Base-by-base conservation (phyloP, 2,888 invertebrate species). In the Catocala sponsa region DNA sequence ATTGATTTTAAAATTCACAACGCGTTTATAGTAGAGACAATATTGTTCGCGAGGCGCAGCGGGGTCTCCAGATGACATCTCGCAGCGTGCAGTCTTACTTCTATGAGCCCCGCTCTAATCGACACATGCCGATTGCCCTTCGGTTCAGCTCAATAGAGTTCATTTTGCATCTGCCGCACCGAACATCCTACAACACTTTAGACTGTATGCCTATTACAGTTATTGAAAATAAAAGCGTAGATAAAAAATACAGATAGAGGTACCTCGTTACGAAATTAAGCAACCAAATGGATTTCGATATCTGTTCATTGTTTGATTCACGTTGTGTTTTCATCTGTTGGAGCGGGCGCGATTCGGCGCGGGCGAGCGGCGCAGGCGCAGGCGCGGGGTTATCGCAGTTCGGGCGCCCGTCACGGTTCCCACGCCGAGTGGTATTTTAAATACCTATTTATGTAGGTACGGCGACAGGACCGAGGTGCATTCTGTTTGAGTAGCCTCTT, bases 21-120 rank as follows among this genome's bases (percentile, higher is more conserved):
- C 88, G 85, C 88, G 86, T 90, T 85, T 90, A 90, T 87, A 86
- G 88, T 84, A 88, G 91, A 91, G 90, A 94, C 94, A 93, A 93
- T 93, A 92, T 92, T 92, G 94, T 94, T 94, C 90, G 86, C 92
- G 85, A 86, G 86, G 82, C 93, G 74, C 94, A 87, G 91, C 90
- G 85, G 94, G 93, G 85, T 87, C 84, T 81, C 90, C 82, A 93
- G 93, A 94, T 94, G 94, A 91, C 94, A 94, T 94, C 94, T 92
- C 92, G 83, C 92, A 90, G 92, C 92, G 87, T 91, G 92, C 89
- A 90, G 89, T 86, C 90, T 85, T 85, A 84, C 88, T 87, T 87
- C 85, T 85, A 79, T 79, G 83, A 81, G 82, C 84, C 80, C 83
- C 81, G 70, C 76, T 82, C 72, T 73, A 72, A 70, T 66, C 68